Percentiles rank a stretch among this genome's conserved stretches.
These are phyloP conservation scores for Pyrrhosoma nymphula DNA, from an alignment of 2,888 invertebrate genomes.

Conservation along the genomic window DNA sequence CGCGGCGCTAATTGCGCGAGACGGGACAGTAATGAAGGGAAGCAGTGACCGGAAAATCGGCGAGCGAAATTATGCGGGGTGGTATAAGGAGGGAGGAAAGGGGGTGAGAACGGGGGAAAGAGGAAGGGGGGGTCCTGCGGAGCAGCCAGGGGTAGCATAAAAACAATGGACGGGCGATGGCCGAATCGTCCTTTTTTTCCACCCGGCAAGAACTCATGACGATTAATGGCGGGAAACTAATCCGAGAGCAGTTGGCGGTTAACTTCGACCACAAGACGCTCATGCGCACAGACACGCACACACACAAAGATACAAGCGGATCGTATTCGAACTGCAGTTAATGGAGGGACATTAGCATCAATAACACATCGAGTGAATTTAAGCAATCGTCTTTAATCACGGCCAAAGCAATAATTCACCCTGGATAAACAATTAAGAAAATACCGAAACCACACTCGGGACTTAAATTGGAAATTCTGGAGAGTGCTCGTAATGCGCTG, in stretches of 20 bases:
- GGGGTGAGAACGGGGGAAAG: background rate
- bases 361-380: background rate
- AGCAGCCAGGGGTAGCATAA: background rate
- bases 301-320: background rate
- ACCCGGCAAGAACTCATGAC: background rate
- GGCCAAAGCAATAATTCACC: background rate
- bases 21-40: background rate
- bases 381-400: background rate
- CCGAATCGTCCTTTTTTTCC: background rate
- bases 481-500: background rate
- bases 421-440: background rate
- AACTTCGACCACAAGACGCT: background rate
- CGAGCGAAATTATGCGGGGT: background rate
- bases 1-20: conserved; percentile 51
- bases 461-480: background rate
- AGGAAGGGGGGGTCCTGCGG: background rate
- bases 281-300: no score
- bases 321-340: background rate
- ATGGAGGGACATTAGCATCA: conserved; percentile 9
- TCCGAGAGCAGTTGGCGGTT: background rate
- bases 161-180: conserved; percentile 24
- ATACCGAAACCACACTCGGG: background rate
- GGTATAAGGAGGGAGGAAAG: background rate
- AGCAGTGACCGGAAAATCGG: background rate
- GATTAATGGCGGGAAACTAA: conserved; percentile 18